Percentiles rank a stretch among this genome's conserved stretches.
phyloP scores from a whole-genome alignment of 2,888 invertebrate species.

The Cantharis rufa region DNA sequence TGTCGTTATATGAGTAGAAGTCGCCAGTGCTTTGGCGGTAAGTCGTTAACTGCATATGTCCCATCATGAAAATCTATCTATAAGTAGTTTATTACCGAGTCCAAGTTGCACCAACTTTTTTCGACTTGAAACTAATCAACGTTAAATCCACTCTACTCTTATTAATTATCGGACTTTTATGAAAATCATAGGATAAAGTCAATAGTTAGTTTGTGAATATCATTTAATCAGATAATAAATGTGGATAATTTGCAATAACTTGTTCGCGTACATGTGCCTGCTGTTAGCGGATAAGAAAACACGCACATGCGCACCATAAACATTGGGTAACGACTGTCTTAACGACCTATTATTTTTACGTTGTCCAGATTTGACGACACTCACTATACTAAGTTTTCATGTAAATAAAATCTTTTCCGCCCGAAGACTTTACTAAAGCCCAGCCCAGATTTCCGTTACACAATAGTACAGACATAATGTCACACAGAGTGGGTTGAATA shows the following conservation, averaged over 20 bases:
- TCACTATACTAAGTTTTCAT: constrained; percentile 24
- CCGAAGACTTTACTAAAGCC: constrained; percentile 24
- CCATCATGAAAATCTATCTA: constrained; percentile 27
- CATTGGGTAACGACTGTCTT: constrained; percentile 35
- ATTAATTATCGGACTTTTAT: neutral
- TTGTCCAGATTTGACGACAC: constrained; percentile 36
- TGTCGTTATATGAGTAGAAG: constrained; percentile 35
- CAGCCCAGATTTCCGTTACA: constrained; percentile 34
- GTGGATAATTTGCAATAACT: constrained; percentile 33
- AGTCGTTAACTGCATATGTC: constrained; percentile 35
- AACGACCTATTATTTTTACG: constrained; percentile 33
- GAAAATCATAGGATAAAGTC: neutral
- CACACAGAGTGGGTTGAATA: constrained; percentile 31
- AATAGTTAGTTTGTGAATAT: constrained; percentile 18
- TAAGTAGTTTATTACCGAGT: constrained; percentile 24
- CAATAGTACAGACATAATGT: constrained; percentile 36
- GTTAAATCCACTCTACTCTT: neutral
- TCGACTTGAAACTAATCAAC: neutral
- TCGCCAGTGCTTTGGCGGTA: constrained; percentile 36
- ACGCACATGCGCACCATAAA: constrained; percentile 37
- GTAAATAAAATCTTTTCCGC: constrained; percentile 29
- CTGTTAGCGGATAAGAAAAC: constrained; percentile 39
- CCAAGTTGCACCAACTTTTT: constrained; percentile 17
- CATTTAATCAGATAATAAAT: constrained; percentile 38
- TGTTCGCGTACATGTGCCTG: constrained; percentile 35